Evolutionary conservation across 1,140 invertebrate species (phyloP).

Genomic region (Temnothorax curvispinosus): DNA sequence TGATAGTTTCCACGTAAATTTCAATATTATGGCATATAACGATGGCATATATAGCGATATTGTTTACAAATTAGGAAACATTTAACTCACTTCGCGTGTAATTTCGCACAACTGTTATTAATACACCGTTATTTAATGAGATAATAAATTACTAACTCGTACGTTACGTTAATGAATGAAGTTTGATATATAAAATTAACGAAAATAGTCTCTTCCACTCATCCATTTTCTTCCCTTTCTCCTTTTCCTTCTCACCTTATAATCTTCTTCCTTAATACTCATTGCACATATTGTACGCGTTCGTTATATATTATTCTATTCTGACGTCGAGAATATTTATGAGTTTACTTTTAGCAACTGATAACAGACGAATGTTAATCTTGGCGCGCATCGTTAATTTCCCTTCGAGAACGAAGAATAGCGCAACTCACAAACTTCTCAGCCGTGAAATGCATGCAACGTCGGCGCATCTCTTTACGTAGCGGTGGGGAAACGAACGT

Average conservation of each 20-base stretch:
- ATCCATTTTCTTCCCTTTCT: neutral
- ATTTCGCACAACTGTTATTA: neutral
- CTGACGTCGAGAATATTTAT: conserved; percentile 28
- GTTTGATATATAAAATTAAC: neutral
- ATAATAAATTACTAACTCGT: neutral
- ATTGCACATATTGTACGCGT: neutral
- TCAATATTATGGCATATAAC: neutral
- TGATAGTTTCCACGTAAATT: neutral
- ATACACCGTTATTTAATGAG: neutral
- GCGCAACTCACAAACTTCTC: conserved; percentile 38
- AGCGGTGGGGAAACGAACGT: conserved; percentile 17
- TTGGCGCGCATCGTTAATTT: conserved; percentile 26
- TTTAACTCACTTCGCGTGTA: neutral
- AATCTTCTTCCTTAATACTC: neutral
- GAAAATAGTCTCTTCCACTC: neutral
- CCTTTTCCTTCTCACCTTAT: neutral
- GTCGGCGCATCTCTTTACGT: conserved; percentile 2
- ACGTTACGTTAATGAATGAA: neutral
- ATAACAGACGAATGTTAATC: conserved; percentile 37
- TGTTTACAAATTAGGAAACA: conserved; percentile 15
- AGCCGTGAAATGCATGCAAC: conserved; percentile 40
- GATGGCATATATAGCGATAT: neutral
- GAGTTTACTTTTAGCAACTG: conserved; percentile 30
- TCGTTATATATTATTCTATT: conserved; percentile 21
- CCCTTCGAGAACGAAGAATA: conserved; percentile 25